phyloP scores from a whole-genome alignment of 1,140 invertebrate species.

The Calephelis virginiensis region DNA sequence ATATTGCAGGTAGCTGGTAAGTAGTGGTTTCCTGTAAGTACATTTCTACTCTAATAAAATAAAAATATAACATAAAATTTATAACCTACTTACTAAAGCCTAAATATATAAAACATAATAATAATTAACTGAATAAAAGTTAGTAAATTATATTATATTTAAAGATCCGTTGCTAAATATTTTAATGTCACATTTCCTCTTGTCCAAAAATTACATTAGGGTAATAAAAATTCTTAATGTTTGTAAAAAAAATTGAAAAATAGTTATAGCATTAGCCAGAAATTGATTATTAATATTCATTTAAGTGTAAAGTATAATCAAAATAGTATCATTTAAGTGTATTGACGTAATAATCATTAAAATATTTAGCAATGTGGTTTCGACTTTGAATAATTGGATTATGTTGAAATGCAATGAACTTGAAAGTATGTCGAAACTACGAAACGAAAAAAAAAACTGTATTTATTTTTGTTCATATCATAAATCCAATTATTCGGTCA shows the following conservation, averaged over 20 bases:
- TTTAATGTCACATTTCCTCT: not conserved
- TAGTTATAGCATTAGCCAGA: too few relatives aligned
- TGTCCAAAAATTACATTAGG: not conserved
- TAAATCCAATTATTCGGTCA: not conserved
- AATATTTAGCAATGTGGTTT: not conserved
- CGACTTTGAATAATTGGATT: not conserved
- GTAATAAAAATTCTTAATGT: not conserved
- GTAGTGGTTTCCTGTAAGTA: conserved; percentile 65
- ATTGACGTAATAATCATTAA: too few relatives aligned
- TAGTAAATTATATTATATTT: too few relatives aligned
- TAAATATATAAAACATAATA: conserved; percentile 30
- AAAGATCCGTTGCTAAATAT: not conserved
- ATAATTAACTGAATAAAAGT: not conserved
- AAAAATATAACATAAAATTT: not conserved
- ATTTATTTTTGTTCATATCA: not conserved
- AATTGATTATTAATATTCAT: too few relatives aligned
- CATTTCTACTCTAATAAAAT: conserved; percentile 26
- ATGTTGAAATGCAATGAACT: not conserved
- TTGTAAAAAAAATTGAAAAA: not conserved
- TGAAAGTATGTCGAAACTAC: not conserved
- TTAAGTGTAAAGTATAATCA: too few relatives aligned
- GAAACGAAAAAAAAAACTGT: too few relatives aligned
- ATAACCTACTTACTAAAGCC: conserved; percentile 14
- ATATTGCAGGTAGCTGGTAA: conserved; percentile 52
- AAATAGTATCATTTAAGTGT: too few relatives aligned